Evolutionary conservation across 2,888 invertebrate genomes (phyloP).

Genomic region (Phasia obesa): DNA sequence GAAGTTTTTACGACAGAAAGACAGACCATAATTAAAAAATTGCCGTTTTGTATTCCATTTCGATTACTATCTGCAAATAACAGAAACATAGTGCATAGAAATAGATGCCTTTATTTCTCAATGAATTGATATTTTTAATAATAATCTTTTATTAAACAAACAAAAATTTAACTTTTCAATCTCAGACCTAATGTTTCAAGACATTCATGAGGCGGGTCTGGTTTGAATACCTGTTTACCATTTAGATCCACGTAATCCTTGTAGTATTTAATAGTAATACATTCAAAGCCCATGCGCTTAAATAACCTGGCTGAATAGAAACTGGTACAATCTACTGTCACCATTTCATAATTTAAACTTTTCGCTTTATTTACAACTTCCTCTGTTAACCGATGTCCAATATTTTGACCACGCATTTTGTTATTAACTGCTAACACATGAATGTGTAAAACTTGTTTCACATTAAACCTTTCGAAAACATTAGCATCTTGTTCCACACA

Average conservation of each 20-base stretch:
- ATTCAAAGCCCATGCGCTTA: slow-evolving; percentile 76
- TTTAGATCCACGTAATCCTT: slow-evolving; percentile 74
- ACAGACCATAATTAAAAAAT: no score
- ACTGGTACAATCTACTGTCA: slow-evolving; percentile 79
- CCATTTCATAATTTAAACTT: slow-evolving; percentile 74
- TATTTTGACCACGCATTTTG: slow-evolving; percentile 75
- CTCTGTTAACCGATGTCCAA: slow-evolving; percentile 76
- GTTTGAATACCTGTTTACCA: slow-evolving; percentile 76
- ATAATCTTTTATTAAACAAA: no score
- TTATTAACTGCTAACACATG: slow-evolving; percentile 78
- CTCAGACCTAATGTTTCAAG: slow-evolving; percentile 76
- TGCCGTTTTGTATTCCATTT: no score
- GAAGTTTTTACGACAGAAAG: no score
- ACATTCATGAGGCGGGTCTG: slow-evolving; percentile 76
- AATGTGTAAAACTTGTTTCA: slow-evolving; percentile 76
- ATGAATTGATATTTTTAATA: no score
- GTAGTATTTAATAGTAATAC: slow-evolving; percentile 75
- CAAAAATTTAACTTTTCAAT: no score
- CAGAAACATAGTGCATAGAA: no score
- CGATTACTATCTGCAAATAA: no score
- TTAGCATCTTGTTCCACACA: slow-evolving; percentile 76
- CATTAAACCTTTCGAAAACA: slow-evolving; percentile 74
- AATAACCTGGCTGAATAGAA: slow-evolving; percentile 77
- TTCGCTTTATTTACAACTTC: slow-evolving; percentile 73
- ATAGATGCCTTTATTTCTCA: no score